A percentile compares a stretch with the other conserved stretches of the same genome.
Conservation (phyloP, 2,888 invertebrate genomes). For the Ypsolopha scabrella region DNA sequence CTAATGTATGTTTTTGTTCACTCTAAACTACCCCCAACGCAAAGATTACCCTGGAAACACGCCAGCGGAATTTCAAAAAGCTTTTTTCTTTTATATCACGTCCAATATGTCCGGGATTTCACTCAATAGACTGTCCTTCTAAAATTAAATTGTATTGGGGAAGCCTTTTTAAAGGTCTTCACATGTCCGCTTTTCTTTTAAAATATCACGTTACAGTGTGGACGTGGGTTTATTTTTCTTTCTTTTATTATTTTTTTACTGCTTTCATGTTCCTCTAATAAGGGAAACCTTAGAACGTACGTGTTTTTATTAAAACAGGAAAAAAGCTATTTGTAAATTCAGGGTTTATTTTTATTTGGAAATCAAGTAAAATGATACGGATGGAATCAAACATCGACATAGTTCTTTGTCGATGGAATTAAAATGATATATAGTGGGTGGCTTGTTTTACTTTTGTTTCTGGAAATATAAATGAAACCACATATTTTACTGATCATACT, state of each 20-base stretch:
- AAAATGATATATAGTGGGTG: too few species aligned
- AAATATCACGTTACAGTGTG: conserved; percentile 55
- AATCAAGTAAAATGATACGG: neutral
- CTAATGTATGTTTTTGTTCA: too few species aligned
- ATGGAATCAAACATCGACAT: too few species aligned
- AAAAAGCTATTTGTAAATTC: neutral
- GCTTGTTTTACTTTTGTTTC: too few species aligned
- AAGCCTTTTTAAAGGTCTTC: conserved; percentile 57
- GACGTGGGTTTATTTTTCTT: conserved; percentile 27
- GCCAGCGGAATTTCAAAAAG: too few species aligned
- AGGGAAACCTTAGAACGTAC: conserved; percentile 40
- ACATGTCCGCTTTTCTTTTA: conserved; percentile 44
- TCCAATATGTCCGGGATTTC: conserved; percentile 65
- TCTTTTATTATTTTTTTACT: conserved; percentile 51
- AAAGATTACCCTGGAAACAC: too few species aligned
- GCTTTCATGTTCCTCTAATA: conserved; percentile 30
- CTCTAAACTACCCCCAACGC: too few species aligned
- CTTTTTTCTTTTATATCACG: conserved; percentile 34
- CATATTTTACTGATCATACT: too few species aligned
- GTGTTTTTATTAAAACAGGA: conserved; percentile 7
- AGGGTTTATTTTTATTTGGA: neutral
- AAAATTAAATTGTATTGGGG: conserved; percentile 55
- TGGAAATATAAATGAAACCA: too few species aligned
- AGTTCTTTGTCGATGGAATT: too few species aligned
- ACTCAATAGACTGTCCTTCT: conserved; percentile 49